phyloP scores from a whole-genome alignment of 2,113 vertebrate genomes.

The Megalops atlanticus region DNA sequence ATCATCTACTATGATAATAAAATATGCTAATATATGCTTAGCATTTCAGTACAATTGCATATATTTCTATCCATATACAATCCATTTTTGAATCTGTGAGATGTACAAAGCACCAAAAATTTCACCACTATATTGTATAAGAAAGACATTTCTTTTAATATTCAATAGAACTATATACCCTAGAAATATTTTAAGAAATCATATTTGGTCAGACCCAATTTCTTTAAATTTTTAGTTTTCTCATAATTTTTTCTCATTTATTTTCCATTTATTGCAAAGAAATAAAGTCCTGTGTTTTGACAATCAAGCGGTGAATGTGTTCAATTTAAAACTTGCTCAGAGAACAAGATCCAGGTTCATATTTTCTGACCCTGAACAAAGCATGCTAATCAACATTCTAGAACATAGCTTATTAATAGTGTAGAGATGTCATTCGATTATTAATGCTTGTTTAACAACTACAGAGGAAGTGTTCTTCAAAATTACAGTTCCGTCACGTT shows the following conservation, averaged over 20 bases:
- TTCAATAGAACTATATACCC: too few relatives aligned
- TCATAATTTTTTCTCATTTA: background rate
- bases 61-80: too few relatives aligned
- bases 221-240: background rate
- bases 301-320: background rate
- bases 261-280: background rate
- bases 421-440: background rate
- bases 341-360: background rate
- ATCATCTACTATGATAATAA: too few relatives aligned
- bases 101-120: too few relatives aligned
- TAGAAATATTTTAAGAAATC: background rate
- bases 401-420: background rate
- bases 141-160: too few relatives aligned
- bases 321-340: background rate
- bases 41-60: too few relatives aligned
- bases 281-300: background rate
- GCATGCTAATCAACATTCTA: background rate
- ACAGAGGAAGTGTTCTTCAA: constrained; percentile 6
- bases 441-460: background rate
- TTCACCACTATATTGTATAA: too few relatives aligned
- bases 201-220: too few relatives aligned
- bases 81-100: too few relatives aligned
- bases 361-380: background rate
- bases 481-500: background rate
- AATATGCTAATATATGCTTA: too few relatives aligned